Base-by-base conservation (phyloP, 2,797 vertebrate species). In the Propithecus deckenii region DNA sequence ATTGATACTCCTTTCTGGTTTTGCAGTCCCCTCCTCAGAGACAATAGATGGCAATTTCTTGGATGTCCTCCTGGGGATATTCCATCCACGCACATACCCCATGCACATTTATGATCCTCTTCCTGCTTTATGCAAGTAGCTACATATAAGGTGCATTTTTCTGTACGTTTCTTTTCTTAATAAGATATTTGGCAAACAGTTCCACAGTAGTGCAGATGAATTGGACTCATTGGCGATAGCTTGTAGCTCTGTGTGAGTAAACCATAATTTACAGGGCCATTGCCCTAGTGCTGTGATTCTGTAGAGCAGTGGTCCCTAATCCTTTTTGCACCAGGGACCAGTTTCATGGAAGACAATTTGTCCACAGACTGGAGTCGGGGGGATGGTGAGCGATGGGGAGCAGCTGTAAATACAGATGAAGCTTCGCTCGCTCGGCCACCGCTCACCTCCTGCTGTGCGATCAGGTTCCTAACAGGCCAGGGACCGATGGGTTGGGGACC, bases 191-290 rank as follows among this genome's bases (percentile, higher is more conserved):
- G 20, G 63, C n/a, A 8, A 46, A 32, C 43, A 52, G 69, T 5
- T 13, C 28, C 22, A 3, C 15, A 1, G 30, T 41, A 1, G 1
- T 0, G 1, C 43, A 0, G 48, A 2, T 2, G 46, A 43, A 2
- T 15, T 4, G 0, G 14, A 35, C 20, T 50, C 43, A 0, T 9
- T 2, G 20, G 50, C 35, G 65, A 13, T 1, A 30, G 28, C 28
- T 32, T 15, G 0, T 5, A 5, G 30, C 75, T 43, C 15, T 18
- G 8, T 3, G 0, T 4, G 55, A 67, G 8, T 5, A 7, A 86
- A 28, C 75, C 7, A 1, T 1, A 2, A 12, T 11, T 76, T 59
- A 14, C 0, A 38, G 52, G 50, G n/a, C 48, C 2, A 0, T 8
- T 38, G 8, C n/a, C 80, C 52, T 38, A 0, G 1, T 0, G 28